Percentiles rank a stretch among this genome's conserved stretches.
Conservation (phyloP, 1,140 invertebrate genomes). For the Littorina saxatilis region DNA sequence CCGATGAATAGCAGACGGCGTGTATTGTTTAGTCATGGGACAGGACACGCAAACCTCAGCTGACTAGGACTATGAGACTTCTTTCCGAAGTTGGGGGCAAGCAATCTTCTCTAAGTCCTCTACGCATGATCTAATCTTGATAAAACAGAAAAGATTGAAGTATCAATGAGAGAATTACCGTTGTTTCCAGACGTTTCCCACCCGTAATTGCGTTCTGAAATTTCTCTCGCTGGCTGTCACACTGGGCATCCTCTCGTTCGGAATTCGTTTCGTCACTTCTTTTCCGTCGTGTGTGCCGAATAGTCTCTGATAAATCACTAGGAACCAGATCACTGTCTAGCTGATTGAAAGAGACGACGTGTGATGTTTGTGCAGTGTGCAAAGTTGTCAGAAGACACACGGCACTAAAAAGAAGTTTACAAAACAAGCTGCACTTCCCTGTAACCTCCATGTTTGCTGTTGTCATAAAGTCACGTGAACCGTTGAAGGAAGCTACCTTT, state of each 20-base stretch:
- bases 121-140: not conserved
- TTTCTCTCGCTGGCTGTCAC: conserved; percentile 29
- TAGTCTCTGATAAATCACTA: not conserved
- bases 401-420: not conserved
- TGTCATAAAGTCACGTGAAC: conserved; percentile 42
- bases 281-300: conserved; percentile 6
- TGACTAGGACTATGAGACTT: not conserved
- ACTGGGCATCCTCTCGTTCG: conserved; percentile 31
- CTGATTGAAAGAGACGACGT: conserved; percentile 18
- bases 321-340: not conserved
- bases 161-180: conserved; percentile 5
- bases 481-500: not conserved
- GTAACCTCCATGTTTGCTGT: conserved; percentile 30
- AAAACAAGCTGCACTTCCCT: conserved; percentile 7
- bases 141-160: not conserved
- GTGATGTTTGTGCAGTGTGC: not conserved
- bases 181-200: conserved; percentile 39
- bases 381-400: not conserved
- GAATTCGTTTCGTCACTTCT: conserved; percentile 29
- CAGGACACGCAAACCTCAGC: too few relatives aligned
- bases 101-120: not conserved
- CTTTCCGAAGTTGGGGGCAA: not conserved
- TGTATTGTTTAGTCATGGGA: too few relatives aligned
- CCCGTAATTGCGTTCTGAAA: conserved; percentile 23
- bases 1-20: too few relatives aligned